These are phyloP conservation scores for Arrhamphus sclerolepis DNA, from an alignment of 2,797 vertebrate species.

Conservation along the genomic window DNA sequence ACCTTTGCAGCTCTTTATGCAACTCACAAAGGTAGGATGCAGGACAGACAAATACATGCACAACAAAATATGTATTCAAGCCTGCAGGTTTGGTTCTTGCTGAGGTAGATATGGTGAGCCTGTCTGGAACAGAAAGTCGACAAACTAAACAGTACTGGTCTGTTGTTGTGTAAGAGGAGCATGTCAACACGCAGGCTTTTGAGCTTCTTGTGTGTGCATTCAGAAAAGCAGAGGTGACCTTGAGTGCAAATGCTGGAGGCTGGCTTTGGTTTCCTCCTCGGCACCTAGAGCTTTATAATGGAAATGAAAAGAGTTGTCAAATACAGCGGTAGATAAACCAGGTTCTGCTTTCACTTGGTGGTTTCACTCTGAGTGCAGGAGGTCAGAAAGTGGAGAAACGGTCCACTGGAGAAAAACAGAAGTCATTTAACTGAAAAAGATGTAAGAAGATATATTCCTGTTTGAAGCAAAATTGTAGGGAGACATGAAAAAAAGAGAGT, in stretches of 20 bases:
- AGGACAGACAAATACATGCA: neutral
- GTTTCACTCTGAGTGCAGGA: conserved; percentile 26
- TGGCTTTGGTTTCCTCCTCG: conserved; percentile 45
- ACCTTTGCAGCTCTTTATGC: conserved; percentile 93
- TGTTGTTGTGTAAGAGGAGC: conserved; percentile 15
- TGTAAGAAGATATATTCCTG: no score
- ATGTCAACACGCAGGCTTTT: conserved; percentile 32
- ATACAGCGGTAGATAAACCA: conserved; percentile 26
- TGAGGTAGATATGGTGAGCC: neutral
- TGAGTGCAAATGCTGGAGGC: conserved; percentile 41
- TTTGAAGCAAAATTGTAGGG: no score
- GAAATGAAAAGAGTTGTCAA: conserved; percentile 43
- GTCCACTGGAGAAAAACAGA: neutral
- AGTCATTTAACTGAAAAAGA: neutral
- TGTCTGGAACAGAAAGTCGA: conserved; percentile 11
- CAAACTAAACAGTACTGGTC: neutral
- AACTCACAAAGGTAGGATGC: conserved; percentile 88
- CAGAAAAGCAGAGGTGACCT: conserved; percentile 61
- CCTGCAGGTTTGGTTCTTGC: conserved; percentile 5
- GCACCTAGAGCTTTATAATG: conserved; percentile 43
- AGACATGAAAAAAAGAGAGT: conserved; percentile 3
- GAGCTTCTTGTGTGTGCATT: conserved; percentile 32
- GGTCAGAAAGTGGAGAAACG: conserved; percentile 6
- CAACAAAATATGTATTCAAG: neutral
- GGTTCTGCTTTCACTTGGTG: conserved; percentile 25